These are phyloP conservation scores for Odocoileus hemionus DNA, from an alignment of 2,113 vertebrate species.

Conservation along the genomic window DNA sequence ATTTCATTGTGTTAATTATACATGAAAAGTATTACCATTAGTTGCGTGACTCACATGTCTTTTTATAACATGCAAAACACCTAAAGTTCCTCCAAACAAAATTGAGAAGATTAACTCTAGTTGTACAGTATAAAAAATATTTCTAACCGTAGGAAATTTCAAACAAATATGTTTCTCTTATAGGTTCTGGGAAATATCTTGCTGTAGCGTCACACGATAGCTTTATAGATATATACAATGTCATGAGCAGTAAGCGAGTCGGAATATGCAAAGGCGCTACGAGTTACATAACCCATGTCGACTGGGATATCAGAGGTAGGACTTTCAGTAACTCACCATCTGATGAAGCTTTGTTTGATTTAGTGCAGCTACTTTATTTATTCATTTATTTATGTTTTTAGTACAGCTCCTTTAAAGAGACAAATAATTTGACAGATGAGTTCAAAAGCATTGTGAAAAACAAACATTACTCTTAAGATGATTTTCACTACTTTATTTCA, in stretches of 20 bases:
- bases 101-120: neutral
- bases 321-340: neutral
- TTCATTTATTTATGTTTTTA: neutral
- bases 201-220: conserved; percentile 96
- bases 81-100: neutral
- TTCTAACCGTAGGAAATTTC: neutral
- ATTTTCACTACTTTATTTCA: neutral
- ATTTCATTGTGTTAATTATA: neutral
- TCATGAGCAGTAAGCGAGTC: conserved; percentile 97
- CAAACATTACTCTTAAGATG: neutral
- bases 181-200: conserved; percentile 95
- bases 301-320: conserved; percentile 95
- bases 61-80: neutral
- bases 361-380: neutral
- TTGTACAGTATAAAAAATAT: neutral
- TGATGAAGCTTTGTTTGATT: neutral
- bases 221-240: conserved; percentile 97
- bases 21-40: conserved; percentile 14
- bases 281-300: conserved; percentile 95
- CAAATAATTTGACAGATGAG: neutral
- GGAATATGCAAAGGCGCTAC: conserved; percentile 96
- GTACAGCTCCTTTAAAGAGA: neutral
- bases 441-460: neutral
- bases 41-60: neutral
- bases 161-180: conserved; percentile 54